Percentiles rank a stretch among this genome's conserved stretches.
Evolutionary conservation across 2,888 invertebrate genomes (phyloP).

Genomic region (Polydesmus complanatus): DNA sequence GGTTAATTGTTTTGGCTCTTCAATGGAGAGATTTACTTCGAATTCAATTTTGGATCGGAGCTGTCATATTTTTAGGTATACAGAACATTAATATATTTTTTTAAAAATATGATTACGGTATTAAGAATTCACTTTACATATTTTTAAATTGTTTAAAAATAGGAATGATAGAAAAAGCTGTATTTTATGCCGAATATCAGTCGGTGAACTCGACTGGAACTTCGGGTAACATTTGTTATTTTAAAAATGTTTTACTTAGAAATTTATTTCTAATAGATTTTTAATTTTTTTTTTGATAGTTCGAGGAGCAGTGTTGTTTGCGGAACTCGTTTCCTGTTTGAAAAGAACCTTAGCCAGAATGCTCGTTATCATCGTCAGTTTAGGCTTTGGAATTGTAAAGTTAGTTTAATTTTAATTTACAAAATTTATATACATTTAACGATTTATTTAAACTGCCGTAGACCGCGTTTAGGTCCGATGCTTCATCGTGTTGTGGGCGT

Average conservation of each 20-base stretch:
- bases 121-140: slow-evolving; percentile 13
- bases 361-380: slow-evolving; percentile 83
- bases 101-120: neutral
- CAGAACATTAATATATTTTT: neutral
- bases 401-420: slow-evolving; percentile 36
- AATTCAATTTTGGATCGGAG: slow-evolving; percentile 93
- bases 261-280: neutral
- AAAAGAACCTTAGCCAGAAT: slow-evolving; percentile 83
- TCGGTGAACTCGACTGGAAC: slow-evolving; percentile 54
- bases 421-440: neutral
- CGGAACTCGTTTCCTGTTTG: slow-evolving; percentile 79
- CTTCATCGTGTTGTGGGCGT: slow-evolving; percentile 74
- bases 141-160: too few relatives aligned
- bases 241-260: too few relatives aligned
- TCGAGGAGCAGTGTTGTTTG: slow-evolving; percentile 60
- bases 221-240: slow-evolving; percentile 23
- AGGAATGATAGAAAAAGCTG: slow-evolving; percentile 50
- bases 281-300: slow-evolving; percentile 32
- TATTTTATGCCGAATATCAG: slow-evolving; percentile 79
- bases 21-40: slow-evolving; percentile 83
- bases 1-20: slow-evolving; percentile 66
- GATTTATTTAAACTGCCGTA: slow-evolving; percentile 25
- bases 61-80: slow-evolving; percentile 66
- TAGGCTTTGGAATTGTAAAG: slow-evolving; percentile 94
- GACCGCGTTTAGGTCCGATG: slow-evolving; percentile 74